These are phyloP conservation scores for Ageneiosus marmoratus DNA, from an alignment of 2,113 vertebrate species.

Conservation along the genomic window DNA sequence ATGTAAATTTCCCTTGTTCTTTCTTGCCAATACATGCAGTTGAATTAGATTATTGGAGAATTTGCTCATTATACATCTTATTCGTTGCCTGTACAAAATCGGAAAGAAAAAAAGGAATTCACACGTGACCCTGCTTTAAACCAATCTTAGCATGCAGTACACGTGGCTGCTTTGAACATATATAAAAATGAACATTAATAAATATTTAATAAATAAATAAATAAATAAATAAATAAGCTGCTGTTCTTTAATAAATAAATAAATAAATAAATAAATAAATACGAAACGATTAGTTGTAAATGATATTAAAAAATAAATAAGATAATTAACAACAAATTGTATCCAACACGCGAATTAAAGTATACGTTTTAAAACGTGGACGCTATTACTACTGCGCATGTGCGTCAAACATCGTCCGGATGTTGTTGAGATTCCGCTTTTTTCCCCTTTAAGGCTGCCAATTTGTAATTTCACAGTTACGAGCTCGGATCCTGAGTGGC, in stretches of 20 bases:
- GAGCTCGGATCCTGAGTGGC: slow-evolving; percentile 50
- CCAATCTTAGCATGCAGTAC: slow-evolving; percentile 58
- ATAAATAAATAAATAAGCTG: slow-evolving; percentile 22
- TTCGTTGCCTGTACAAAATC: slow-evolving; percentile 54
- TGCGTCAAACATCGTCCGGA: slow-evolving; percentile 19
- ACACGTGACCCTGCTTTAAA: slow-evolving; percentile 62
- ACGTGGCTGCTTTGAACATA: slow-evolving; percentile 53
- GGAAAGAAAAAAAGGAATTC: slow-evolving; percentile 53
- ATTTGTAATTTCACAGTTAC: slow-evolving; percentile 46
- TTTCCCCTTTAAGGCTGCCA: slow-evolving; percentile 48
- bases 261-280: slow-evolving; percentile 16
- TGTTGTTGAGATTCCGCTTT: slow-evolving; percentile 32
- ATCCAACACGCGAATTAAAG: slow-evolving; percentile 33
- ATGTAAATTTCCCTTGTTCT: slow-evolving; percentile 76
- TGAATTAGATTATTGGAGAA: slow-evolving; percentile 62
- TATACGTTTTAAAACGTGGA: slow-evolving; percentile 12
- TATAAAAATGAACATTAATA: slow-evolving; percentile 35
- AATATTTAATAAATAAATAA: slow-evolving; percentile 34
- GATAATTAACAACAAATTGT: slow-evolving; percentile 21
- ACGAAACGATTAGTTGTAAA: slow-evolving; percentile 41
- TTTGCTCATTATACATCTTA: slow-evolving; percentile 63
- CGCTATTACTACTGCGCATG: slow-evolving; percentile 37
- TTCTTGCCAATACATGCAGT: slow-evolving; percentile 82
- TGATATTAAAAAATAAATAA: slow-evolving; percentile 20
- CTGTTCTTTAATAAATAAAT: slow-evolving; percentile 18